These are phyloP conservation scores for Neodon shergylaensis DNA, from an alignment of 2,113 vertebrate genomes.

Conservation along the genomic window DNA sequence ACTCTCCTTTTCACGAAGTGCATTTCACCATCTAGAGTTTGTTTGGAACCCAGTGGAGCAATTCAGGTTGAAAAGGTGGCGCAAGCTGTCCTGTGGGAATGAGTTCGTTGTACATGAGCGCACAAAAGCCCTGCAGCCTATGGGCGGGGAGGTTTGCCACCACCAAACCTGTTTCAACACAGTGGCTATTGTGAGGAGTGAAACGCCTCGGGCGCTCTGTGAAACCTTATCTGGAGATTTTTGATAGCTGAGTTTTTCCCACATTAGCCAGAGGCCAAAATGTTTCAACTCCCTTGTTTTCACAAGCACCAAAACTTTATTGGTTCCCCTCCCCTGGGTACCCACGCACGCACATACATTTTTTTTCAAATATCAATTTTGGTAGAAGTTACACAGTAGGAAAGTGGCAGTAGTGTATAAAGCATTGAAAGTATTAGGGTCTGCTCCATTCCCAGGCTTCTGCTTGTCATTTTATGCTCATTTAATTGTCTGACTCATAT, in stretches of 20 bases:
- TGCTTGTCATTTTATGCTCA: background rate
- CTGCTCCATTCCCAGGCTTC: background rate
- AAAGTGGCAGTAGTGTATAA: background rate
- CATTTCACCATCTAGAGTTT: background rate
- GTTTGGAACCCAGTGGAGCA: background rate
- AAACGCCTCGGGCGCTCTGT: constrained; percentile 31
- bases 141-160: constrained; percentile 19
- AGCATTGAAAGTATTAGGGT: background rate
- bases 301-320: background rate
- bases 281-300: constrained; percentile 35
- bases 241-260: constrained; percentile 47
- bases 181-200: constrained; percentile 52
- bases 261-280: constrained; percentile 54
- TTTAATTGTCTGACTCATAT: background rate
- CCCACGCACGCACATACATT: background rate
- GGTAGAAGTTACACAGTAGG: background rate
- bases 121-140: constrained; percentile 35
- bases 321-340: background rate
- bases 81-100: background rate
- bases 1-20: background rate
- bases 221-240: constrained; percentile 61
- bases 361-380: constrained; percentile 20
- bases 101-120: constrained; percentile 49
- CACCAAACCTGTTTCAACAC: constrained; percentile 59
- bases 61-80: background rate